These are phyloP conservation scores for Contarinia nasturtii DNA, from an alignment of 1,140 invertebrate genomes.

Conservation along the genomic window DNA sequence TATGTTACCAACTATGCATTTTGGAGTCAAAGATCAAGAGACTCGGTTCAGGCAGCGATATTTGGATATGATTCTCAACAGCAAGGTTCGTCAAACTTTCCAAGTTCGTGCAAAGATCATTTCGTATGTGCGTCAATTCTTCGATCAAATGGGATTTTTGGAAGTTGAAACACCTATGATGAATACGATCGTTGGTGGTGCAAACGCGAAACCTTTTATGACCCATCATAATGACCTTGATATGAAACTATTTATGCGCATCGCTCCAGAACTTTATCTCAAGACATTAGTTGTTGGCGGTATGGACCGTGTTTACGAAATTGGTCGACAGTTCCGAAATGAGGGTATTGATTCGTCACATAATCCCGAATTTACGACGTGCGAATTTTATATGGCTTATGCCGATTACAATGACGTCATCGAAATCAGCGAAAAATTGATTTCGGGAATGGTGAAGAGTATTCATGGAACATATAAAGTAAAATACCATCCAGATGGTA, in stretches of 20 bases:
- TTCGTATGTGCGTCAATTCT: constrained; percentile 73
- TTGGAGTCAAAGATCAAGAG: constrained; percentile 93
- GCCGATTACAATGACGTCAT: constrained; percentile 97
- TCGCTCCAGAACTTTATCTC: constrained; percentile 96
- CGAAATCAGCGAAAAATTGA: constrained; percentile 72
- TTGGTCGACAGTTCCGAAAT: constrained; percentile 92
- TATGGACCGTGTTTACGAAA: constrained; percentile 93
- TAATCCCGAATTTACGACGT: constrained; percentile 98
- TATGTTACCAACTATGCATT: constrained; percentile 95
- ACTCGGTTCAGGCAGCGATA: constrained; percentile 90
- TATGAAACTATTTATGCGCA: constrained; percentile 92
- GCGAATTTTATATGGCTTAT: constrained; percentile 99
- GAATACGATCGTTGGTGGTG: constrained; percentile 98
- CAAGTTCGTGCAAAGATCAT: constrained; percentile 80
- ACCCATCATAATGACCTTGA: constrained; percentile 98
- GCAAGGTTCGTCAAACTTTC: constrained; percentile 76
- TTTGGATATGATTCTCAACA: constrained; percentile 93
- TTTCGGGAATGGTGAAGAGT: constrained; percentile 67
- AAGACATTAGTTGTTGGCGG: constrained; percentile 98
- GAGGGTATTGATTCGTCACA: constrained; percentile 98
- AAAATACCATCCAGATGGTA: constrained; percentile 84
- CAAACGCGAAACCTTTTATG: constrained; percentile 94
- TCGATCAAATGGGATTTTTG: constrained; percentile 87
- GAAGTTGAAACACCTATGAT: constrained; percentile 99
- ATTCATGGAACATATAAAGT: constrained; percentile 62